phyloP scores from a whole-genome alignment of 2,888 invertebrate species.

The Anthophora plumipes region DNA sequence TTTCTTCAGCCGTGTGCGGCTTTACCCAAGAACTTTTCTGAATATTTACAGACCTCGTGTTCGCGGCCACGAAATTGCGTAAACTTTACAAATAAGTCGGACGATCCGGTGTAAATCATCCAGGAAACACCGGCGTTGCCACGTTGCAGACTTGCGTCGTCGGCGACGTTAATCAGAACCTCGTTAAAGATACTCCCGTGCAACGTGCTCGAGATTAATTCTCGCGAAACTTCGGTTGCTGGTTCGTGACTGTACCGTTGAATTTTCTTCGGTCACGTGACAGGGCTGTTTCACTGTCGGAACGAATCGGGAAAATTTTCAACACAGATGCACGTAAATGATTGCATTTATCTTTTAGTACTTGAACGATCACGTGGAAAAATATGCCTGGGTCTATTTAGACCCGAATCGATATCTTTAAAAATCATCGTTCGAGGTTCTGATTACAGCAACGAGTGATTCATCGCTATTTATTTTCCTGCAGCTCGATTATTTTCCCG shows the following conservation, averaged over 20 bases:
- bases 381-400: no score
- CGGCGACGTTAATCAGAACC: slow-evolving; percentile 35
- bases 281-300: neutral
- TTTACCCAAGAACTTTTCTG: slow-evolving; percentile 61
- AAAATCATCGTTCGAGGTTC: no score
- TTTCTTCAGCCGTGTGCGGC: no score
- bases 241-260: neutral
- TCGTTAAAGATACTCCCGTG: slow-evolving; percentile 27
- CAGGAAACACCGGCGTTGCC: slow-evolving; percentile 36
- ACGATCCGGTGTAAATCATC: slow-evolving; percentile 77
- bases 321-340: no score
- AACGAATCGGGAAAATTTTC: slow-evolving; percentile 1
- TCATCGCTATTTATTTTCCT: neutral
- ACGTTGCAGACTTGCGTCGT: slow-evolving; percentile 49
- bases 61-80: slow-evolving; percentile 76
- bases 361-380: neutral
- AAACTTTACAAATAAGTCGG: slow-evolving; percentile 82
- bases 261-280: neutral
- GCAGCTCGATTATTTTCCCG: slow-evolving; percentile 14
- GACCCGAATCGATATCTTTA: no score
- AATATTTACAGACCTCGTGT: slow-evolving; percentile 73
- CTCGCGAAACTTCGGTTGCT: neutral
- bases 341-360: neutral
- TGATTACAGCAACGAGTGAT: neutral
- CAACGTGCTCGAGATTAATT: slow-evolving; percentile 34